Conservation (phyloP, 2,113 vertebrate species). For the Corvus moneduloides region DNA sequence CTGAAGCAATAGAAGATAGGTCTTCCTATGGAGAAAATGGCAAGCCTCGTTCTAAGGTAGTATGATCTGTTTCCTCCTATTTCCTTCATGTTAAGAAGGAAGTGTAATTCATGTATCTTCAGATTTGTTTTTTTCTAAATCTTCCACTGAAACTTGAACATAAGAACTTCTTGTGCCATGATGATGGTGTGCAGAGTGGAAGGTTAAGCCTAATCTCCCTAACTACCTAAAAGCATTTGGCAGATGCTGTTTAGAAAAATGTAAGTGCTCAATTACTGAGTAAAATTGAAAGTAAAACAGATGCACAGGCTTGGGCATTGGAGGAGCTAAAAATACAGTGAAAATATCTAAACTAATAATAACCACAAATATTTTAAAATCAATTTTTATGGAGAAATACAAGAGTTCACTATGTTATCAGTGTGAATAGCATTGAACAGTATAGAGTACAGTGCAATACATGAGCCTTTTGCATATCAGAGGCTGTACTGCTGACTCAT, state of each 20-base stretch:
- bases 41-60: constrained; percentile 89
- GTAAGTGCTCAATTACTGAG: neutral
- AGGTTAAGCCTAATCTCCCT: neutral
- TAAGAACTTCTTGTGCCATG: neutral
- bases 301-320: neutral
- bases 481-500: neutral
- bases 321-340: neutral
- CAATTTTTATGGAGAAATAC: neutral
- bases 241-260: neutral
- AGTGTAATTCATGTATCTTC: neutral
- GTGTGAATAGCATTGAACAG: neutral
- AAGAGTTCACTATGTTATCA: neutral
- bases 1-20: constrained; percentile 93
- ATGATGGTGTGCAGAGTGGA: neutral
- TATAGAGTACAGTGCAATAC: neutral
- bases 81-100: neutral
- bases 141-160: neutral
- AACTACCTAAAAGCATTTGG: neutral
- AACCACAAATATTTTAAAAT: neutral
- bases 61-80: neutral
- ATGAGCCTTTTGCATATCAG: neutral
- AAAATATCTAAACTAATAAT: neutral
- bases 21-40: constrained; percentile 85
- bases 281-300: neutral
- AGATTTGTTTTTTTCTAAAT: neutral